These are phyloP conservation scores for Natrix natrix DNA, from an alignment of 2,797 vertebrate species.

Conservation along the genomic window DNA sequence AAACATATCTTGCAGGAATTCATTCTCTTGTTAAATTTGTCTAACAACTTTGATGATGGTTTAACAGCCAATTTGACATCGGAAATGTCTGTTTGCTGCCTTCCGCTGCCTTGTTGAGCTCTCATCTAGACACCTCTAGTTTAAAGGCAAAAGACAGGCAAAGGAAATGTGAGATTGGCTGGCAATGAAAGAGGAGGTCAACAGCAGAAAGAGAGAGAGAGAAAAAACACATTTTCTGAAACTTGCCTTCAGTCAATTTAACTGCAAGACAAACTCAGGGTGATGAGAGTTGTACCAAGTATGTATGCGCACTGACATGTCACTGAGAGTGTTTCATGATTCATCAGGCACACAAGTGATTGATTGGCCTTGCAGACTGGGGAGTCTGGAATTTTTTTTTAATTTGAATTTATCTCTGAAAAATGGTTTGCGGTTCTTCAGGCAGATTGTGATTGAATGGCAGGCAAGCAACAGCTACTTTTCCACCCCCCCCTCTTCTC, in stretches of 20 bases:
- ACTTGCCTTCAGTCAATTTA: conserved; percentile 60
- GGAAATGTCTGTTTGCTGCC: conserved; percentile 28
- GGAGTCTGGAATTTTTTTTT: conserved; percentile 48
- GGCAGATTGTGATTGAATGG: conserved; percentile 56
- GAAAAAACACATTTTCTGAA: conserved; percentile 49
- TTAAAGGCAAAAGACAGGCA: conserved; percentile 46
- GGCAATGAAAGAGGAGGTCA: conserved; percentile 50
- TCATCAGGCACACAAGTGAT: conserved; percentile 56
- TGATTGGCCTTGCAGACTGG: conserved; percentile 60
- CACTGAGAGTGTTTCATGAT: conserved; percentile 61
- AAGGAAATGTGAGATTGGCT: conserved; percentile 53
- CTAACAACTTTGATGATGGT: conserved; percentile 49
- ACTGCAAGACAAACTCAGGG: conserved; percentile 60
- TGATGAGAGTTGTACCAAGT: conserved; percentile 57
- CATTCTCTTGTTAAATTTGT: conserved; percentile 57
- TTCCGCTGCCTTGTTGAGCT: conserved; percentile 32
- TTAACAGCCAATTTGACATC: conserved; percentile 58
- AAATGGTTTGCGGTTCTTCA: conserved; percentile 48
- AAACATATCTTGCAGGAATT: conserved; percentile 34
- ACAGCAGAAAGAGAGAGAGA: conserved; percentile 47
- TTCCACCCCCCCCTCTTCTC: conserved; percentile 23
- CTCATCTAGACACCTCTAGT: conserved; percentile 38
- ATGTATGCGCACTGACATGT: conserved; percentile 59
- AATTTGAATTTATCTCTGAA: conserved; percentile 32
- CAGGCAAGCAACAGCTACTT: conserved; percentile 25